These are phyloP conservation scores for Machimus rusticus DNA, from an alignment of 2,888 invertebrate genomes.

Conservation along the genomic window DNA sequence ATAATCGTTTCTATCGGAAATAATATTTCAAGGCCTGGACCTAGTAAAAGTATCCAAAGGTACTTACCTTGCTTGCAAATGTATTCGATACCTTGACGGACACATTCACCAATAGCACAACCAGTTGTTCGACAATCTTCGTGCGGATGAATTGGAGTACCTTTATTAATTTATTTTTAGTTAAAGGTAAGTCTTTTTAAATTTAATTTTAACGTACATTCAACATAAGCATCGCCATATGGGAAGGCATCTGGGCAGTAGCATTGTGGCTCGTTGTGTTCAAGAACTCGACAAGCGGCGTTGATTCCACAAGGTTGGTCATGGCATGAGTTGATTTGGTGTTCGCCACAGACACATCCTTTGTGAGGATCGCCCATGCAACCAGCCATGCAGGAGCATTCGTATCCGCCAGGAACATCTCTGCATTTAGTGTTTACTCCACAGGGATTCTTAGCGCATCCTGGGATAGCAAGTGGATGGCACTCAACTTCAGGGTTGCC, in stretches of 20 bases:
- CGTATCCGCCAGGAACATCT: constrained; percentile 78
- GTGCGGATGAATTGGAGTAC: constrained; percentile 68
- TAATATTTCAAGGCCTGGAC: constrained; percentile 1
- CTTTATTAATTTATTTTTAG: constrained; percentile 55
- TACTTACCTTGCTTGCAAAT: constrained; percentile 66
- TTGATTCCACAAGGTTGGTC: constrained; percentile 82
- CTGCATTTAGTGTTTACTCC: constrained; percentile 84
- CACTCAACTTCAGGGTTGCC: constrained; percentile 77
- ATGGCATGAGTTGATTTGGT: constrained; percentile 75
- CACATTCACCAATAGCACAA: constrained; percentile 84
- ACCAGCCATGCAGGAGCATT: constrained; percentile 80
- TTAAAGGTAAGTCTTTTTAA: background rate
- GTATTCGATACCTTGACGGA: constrained; percentile 83
- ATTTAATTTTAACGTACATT: constrained; percentile 69
- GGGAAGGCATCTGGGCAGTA: constrained; percentile 85
- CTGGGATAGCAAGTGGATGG: constrained; percentile 72
- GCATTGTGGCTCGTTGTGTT: constrained; percentile 76
- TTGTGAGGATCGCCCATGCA: constrained; percentile 83
- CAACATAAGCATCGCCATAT: constrained; percentile 82
- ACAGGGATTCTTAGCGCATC: constrained; percentile 83
- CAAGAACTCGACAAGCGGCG: constrained; percentile 78
- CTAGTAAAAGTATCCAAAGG: constrained; percentile 37
- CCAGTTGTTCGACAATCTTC: constrained; percentile 83
- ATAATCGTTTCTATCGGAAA: background rate
- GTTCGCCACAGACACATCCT: constrained; percentile 79